Conservation (phyloP, 2,797 vertebrate genomes). For the Hybognathus amarus region DNA sequence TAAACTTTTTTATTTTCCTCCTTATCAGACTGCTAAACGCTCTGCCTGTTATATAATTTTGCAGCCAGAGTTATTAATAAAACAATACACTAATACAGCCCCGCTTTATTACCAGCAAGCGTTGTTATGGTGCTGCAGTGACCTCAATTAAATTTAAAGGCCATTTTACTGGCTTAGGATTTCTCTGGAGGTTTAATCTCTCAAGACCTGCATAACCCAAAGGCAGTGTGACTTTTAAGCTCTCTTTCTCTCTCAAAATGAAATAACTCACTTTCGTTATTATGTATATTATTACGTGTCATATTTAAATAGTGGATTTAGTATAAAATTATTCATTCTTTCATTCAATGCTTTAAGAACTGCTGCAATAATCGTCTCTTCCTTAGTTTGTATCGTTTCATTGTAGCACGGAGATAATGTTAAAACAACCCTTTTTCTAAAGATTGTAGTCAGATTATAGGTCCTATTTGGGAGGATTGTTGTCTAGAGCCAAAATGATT, state of each 20-base stretch:
- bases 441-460: background rate
- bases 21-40: background rate
- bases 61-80: constrained; percentile 51
- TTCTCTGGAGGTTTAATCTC: constrained; percentile 73
- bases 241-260: constrained; percentile 30
- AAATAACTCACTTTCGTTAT: constrained; percentile 36
- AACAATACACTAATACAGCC: constrained; percentile 43
- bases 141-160: constrained; percentile 80
- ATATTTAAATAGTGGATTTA: constrained; percentile 8
- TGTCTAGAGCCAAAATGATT: background rate
- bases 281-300: background rate
- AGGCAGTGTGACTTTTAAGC: constrained; percentile 46
- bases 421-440: background rate
- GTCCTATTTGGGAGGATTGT: background rate
- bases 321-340: background rate
- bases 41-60: constrained; percentile 32
- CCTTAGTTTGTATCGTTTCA: background rate
- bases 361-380: background rate
- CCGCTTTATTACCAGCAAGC: constrained; percentile 58
- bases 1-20: constrained; percentile 21
- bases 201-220: constrained; percentile 40
- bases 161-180: constrained; percentile 71
- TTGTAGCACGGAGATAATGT: background rate
- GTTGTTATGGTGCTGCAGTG: constrained; percentile 73
- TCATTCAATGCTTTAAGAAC: background rate